Conservation (phyloP, 2,888 invertebrate genomes). For the Lydus trimaculatus region DNA sequence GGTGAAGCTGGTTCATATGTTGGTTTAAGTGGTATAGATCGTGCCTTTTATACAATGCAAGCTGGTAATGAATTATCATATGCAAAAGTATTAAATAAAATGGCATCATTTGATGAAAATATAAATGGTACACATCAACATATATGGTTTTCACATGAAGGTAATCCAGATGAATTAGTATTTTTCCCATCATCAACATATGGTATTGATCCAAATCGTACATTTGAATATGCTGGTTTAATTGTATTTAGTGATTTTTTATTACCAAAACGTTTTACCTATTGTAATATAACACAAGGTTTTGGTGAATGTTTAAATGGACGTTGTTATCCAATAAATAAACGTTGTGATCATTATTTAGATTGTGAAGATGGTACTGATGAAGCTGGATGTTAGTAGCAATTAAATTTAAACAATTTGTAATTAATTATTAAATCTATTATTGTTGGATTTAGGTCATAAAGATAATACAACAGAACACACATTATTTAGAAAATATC, state of each 20-base stretch:
- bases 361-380: slow-evolving; percentile 90
- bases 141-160: slow-evolving; percentile 84
- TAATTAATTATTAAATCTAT: not conserved
- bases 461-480: slow-evolving; percentile 73
- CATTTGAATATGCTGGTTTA: slow-evolving; percentile 89
- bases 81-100: slow-evolving; percentile 85
- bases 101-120: slow-evolving; percentile 86
- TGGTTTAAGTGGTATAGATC: slow-evolving; percentile 88
- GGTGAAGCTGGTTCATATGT: slow-evolving; percentile 96
- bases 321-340: slow-evolving; percentile 74
- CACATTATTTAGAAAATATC: slow-evolving; percentile 77
- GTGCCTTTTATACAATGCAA: slow-evolving; percentile 91
- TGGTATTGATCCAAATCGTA: slow-evolving; percentile 93
- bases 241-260: slow-evolving; percentile 91
- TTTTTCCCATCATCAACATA: slow-evolving; percentile 90
- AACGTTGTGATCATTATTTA: slow-evolving; percentile 74
- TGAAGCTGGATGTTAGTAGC: slow-evolving; percentile 76
- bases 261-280: slow-evolving; percentile 71
- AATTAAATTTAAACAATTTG: not conserved
- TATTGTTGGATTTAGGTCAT: slow-evolving; percentile 60
- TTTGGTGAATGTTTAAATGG: slow-evolving; percentile 82
- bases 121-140: slow-evolving; percentile 85
- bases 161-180: slow-evolving; percentile 84
- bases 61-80: slow-evolving; percentile 91
- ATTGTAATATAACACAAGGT: slow-evolving; percentile 78